Percentiles rank a stretch among this genome's conserved stretches.
phyloP scores from a whole-genome alignment of 2,888 invertebrate species.

The Acrobasis repandana region DNA sequence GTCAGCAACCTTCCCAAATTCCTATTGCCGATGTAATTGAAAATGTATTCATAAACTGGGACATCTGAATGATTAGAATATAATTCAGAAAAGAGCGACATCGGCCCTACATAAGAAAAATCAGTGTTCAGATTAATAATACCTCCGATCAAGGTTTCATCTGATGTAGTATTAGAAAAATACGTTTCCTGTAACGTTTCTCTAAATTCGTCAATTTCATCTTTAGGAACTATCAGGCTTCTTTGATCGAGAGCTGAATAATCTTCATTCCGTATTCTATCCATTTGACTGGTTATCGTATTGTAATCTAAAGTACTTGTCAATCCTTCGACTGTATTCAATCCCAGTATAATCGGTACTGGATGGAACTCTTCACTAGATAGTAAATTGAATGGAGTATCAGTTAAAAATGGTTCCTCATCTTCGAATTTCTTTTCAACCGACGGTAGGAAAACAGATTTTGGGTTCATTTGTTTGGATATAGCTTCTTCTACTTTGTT shows the following conservation, averaged over 20 bases:
- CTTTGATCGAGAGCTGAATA: conserved; percentile 61
- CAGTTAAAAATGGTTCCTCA: conserved; percentile 68
- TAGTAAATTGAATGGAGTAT: conserved; percentile 72
- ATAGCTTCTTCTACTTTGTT: conserved; percentile 65
- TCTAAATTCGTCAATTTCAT: conserved; percentile 56
- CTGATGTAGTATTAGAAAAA: conserved; percentile 58
- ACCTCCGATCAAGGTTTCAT: conserved; percentile 65
- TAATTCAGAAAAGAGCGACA: conserved; percentile 62
- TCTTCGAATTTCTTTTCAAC: conserved; percentile 60
- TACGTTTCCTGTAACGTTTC: conserved; percentile 61
- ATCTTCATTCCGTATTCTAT: conserved; percentile 65
- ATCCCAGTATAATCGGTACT: conserved; percentile 78
- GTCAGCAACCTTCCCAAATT: conserved; percentile 69
- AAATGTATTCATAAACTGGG: conserved; percentile 62
- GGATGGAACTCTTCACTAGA: conserved; percentile 52
- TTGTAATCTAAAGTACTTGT: conserved; percentile 67
- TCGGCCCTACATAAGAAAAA: conserved; percentile 68
- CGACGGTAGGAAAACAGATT: conserved; percentile 68
- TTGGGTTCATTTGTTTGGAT: conserved; percentile 68
- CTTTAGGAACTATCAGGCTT: conserved; percentile 48
- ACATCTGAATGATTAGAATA: conserved; percentile 57
- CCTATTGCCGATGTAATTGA: conserved; percentile 67
- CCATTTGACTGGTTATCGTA: conserved; percentile 66
- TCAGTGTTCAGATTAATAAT: conserved; percentile 71
- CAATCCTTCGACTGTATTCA: conserved; percentile 81